A percentile compares a stretch with the other conserved stretches of the same genome.
Evolutionary conservation across 2,797 vertebrate species (phyloP).

Genomic region (Synaphobranchus kaupii): DNA sequence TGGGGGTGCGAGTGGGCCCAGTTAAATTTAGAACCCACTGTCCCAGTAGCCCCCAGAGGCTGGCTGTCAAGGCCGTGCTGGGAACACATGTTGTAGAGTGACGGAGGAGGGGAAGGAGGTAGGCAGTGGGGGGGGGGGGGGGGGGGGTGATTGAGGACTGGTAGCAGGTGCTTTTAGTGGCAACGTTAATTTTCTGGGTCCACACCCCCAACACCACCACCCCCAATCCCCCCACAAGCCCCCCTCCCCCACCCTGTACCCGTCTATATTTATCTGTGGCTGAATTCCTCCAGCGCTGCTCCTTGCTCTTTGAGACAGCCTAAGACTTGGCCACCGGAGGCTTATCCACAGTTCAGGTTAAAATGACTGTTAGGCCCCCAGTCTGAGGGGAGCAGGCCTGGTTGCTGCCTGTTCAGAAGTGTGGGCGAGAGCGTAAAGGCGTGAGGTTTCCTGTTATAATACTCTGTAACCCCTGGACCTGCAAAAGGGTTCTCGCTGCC

Average conservation of each 20-base stretch:
- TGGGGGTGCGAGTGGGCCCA: neutral
- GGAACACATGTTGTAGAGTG: constrained; percentile 59
- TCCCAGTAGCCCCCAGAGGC: constrained; percentile 16
- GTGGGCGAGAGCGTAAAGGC: neutral
- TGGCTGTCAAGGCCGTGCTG: constrained; percentile 35
- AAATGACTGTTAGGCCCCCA: neutral
- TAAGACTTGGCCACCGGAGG: neutral
- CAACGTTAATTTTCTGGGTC: constrained; percentile 62
- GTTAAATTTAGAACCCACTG: neutral
- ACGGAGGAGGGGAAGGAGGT: constrained; percentile 47
- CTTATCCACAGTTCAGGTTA: neutral
- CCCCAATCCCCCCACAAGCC: constrained; percentile 29
- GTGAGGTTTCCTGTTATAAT: neutral
- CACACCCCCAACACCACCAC: no score
- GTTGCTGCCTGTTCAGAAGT: neutral
- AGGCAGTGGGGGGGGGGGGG: constrained; percentile 38
- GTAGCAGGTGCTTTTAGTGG: constrained; percentile 71
- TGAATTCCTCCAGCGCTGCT: constrained; percentile 45
- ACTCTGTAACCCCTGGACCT: neutral
- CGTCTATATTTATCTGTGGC: constrained; percentile 65
- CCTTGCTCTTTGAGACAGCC: neutral
- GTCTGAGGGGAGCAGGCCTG: neutral
- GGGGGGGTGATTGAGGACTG: constrained; percentile 54
- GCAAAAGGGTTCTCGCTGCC: neutral
- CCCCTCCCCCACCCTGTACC: constrained; percentile 52